These are phyloP conservation scores for Salminus brasiliensis DNA, from an alignment of 2,113 vertebrate genomes.

Conservation along the genomic window DNA sequence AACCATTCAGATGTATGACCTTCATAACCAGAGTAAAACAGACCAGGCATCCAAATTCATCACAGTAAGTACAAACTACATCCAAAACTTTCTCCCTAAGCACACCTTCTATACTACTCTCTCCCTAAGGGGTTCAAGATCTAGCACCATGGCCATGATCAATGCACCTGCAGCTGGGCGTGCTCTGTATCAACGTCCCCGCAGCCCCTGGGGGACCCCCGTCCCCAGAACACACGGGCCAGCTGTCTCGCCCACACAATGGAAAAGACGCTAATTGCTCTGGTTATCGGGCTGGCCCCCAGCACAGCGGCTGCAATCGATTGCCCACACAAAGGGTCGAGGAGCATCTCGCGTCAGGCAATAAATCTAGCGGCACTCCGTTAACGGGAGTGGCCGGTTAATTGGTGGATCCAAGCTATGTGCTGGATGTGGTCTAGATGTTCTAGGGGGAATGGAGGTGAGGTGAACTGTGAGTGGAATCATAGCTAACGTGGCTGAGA, in stretches of 20 bases:
- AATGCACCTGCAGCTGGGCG: slow-evolving; percentile 43
- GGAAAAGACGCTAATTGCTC: slow-evolving; percentile 77
- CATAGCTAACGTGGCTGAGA: background rate
- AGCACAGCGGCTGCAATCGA: slow-evolving; percentile 73
- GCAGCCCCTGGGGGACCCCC: background rate
- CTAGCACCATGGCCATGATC: slow-evolving; percentile 34
- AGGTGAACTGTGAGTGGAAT: slow-evolving; percentile 16
- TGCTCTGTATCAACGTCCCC: slow-evolving; percentile 34
- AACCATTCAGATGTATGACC: background rate
- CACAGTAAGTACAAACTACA: slow-evolving; percentile 13
- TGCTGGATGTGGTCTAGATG: slow-evolving; percentile 5
- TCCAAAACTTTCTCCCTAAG: slow-evolving; percentile 36
- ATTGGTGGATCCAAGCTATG: slow-evolving; percentile 58
- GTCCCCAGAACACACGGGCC: slow-evolving; percentile 36
- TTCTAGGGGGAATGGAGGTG: slow-evolving; percentile 41
- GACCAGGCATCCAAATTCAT: background rate
- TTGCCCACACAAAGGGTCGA: slow-evolving; percentile 73
- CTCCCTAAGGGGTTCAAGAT: slow-evolving; percentile 18
- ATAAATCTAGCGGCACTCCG: slow-evolving; percentile 72
- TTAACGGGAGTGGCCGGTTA: slow-evolving; percentile 51
- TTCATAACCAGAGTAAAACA: background rate
- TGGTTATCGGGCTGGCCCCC: slow-evolving; percentile 67
- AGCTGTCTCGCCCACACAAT: slow-evolving; percentile 62
- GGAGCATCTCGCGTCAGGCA: slow-evolving; percentile 58
- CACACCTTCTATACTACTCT: background rate